Evolutionary conservation across 2,797 vertebrate genomes (phyloP), one percentile per base, ranked within the genome.

Genomic region (Semotilus atromaculatus): DNA sequence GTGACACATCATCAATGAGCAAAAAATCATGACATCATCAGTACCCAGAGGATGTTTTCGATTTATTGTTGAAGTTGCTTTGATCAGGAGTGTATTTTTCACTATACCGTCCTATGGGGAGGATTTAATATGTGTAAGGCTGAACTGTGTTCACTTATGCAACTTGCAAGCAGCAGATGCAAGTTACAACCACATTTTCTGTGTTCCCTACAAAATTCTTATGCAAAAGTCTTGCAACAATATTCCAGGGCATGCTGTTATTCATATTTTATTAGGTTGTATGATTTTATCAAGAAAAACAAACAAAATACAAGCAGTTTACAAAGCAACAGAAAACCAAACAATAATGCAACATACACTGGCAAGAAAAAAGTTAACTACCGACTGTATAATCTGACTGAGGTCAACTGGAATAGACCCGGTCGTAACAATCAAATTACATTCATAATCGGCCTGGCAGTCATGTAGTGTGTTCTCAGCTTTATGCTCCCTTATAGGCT

Each of bases 151-250:
- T 80, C n/a, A 51, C 66, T 86, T 80, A 70, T 62, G 66, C 68
- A 82, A 72, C 79, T 76, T 16, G 71, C 31, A 80, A 53, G 55
- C 55, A 64, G 74, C 55, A 84, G 64, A 83, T 68, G 60, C 73
- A 80, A 85, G 86, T 85, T 83, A 80, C 64, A 83, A 67, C 70
- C 68, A 85, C 48, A 73, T 86, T 73, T 60, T 64, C 80, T 64
- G 71, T 55, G 72, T 67, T 85, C 72, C 77, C 70, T 68, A 31
- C 66, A 68, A 62, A 70, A 73, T 79, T 83, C 85, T 82, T 40
- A 43, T 34, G 26, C 74, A 77, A 31, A 77, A 60, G 13, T 58
- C 48, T 77, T 31, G 34, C 79, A 40, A 81, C 10, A 31, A 55
- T n/a, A 55, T 58, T 84, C 64, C 51, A 43, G 26, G 29, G 8